These are phyloP conservation scores for Rhodophaea formosa DNA, from an alignment of 2,888 invertebrate genomes.

Conservation along the genomic window DNA sequence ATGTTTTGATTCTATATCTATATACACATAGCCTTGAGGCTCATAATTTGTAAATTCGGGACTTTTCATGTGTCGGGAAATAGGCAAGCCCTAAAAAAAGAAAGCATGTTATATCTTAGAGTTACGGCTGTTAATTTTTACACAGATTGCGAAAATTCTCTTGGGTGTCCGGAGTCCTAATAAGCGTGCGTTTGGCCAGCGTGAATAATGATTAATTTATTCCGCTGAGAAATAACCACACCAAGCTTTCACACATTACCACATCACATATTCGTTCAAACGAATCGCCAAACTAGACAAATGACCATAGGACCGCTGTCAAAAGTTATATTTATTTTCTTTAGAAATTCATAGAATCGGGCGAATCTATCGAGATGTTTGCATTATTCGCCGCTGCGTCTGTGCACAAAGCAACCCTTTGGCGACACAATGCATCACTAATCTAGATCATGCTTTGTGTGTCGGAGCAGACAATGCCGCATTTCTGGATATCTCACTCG, in stretches of 20 bases:
- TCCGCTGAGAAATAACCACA: background rate
- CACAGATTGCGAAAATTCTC: too few relatives aligned
- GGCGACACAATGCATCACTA: constrained; percentile 62
- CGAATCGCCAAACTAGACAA: constrained; percentile 23
- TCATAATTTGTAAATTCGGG: too few relatives aligned
- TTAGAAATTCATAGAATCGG: constrained; percentile 53
- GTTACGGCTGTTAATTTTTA: too few relatives aligned
- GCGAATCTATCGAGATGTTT: constrained; percentile 47
- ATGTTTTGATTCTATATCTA: too few relatives aligned
- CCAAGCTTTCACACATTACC: background rate
- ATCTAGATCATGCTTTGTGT: constrained; percentile 68
- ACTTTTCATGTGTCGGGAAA: too few relatives aligned
- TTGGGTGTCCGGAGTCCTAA: background rate
- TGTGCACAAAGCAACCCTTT: constrained; percentile 64
- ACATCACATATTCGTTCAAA: background rate
- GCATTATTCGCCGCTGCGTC: constrained; percentile 44
- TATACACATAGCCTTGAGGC: too few relatives aligned
- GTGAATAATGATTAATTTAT: background rate
- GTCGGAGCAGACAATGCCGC: constrained; percentile 34
- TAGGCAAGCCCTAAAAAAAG: too few relatives aligned
- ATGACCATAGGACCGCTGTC: constrained; percentile 32
- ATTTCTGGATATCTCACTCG: constrained; percentile 53
- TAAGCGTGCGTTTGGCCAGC: background rate
- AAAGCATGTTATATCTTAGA: too few relatives aligned
- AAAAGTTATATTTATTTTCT: constrained; percentile 56